These are phyloP conservation scores for Tetragnatha versicolor DNA, from an alignment of 1,140 invertebrate genomes.

Conservation along the genomic window DNA sequence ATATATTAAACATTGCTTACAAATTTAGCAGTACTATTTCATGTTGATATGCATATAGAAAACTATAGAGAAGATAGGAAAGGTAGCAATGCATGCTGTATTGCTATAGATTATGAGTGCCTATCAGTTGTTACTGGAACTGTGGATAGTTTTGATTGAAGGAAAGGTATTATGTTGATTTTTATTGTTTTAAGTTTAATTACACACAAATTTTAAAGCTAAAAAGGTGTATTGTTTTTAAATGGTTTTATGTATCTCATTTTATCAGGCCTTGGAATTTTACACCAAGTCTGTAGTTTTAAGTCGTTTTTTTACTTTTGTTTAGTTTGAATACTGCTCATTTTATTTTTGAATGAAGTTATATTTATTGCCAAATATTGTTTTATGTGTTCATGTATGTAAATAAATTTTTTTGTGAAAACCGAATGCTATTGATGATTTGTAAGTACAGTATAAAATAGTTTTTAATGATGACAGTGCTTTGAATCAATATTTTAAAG, in stretches of 20 bases:
- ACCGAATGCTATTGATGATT: too few relatives aligned
- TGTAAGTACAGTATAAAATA: too few relatives aligned
- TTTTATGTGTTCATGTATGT: conserved; percentile 6
- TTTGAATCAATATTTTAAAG: too few relatives aligned
- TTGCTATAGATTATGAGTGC: conserved; percentile 46
- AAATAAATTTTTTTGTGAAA: not conserved
- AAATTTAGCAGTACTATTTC: conserved; percentile 7
- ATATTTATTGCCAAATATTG: conserved; percentile 49
- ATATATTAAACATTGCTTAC: conserved; percentile 4
- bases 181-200: not conserved
- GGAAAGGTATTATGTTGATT: not conserved
- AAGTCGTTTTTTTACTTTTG: not conserved
- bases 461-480: too few relatives aligned
- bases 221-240: not conserved
- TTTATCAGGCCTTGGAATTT: conserved; percentile 43
- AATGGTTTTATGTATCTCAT: conserved; percentile 4
- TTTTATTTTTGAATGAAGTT: too few relatives aligned
- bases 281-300: conserved; percentile 40
- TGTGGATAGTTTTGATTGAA: not conserved
- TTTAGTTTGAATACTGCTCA: conserved; percentile 16
- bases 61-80: conserved; percentile 1
- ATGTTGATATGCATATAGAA: conserved; percentile 9
- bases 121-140: conserved; percentile 24
- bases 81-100: conserved; percentile 4
- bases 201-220: not conserved